phyloP scores from a whole-genome alignment of 2,797 vertebrate genomes.

The Menidia menidia region DNA sequence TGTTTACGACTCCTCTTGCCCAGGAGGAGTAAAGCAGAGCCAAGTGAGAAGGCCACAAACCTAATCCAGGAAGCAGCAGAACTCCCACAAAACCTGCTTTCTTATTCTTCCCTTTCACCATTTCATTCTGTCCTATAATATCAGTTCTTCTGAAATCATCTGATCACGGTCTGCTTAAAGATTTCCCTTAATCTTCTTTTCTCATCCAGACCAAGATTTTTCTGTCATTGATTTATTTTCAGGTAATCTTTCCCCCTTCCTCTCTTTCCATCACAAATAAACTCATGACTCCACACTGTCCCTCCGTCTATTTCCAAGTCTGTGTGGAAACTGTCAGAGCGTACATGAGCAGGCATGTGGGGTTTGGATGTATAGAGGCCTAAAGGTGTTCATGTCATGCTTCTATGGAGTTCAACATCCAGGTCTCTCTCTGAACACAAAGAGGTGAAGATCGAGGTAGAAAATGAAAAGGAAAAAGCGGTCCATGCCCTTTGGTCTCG shows the following conservation, averaged over 20 bases:
- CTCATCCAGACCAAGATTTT: not conserved
- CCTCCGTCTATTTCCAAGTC: slow-evolving; percentile 3
- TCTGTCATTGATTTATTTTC: not conserved
- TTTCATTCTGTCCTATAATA: not conserved
- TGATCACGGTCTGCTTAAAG: not conserved
- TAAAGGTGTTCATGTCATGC: slow-evolving; percentile 43
- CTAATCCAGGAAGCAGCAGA: slow-evolving; percentile 47
- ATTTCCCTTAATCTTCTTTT: not conserved
- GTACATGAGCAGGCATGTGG: not conserved
- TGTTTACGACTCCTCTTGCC: slow-evolving; percentile 61
- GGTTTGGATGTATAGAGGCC: not conserved
- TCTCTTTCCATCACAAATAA: not conserved
- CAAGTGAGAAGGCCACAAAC: slow-evolving; percentile 37
- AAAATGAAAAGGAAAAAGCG: slow-evolving; percentile 16
- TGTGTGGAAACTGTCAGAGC: not conserved
- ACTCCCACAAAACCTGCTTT: slow-evolving; percentile 28
- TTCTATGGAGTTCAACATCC: slow-evolving; percentile 49
- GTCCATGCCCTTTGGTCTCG: slow-evolving; percentile 55
- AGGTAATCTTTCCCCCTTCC: not conserved
- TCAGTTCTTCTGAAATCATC: not conserved
- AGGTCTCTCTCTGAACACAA: slow-evolving; percentile 43
- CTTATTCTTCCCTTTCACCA: not conserved
- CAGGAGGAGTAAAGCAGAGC: slow-evolving; percentile 53
- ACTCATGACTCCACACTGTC: not conserved
- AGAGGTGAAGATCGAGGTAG: slow-evolving; percentile 11